A percentile compares a stretch with the other conserved stretches of the same genome.
Conservation (phyloP, 2,113 vertebrate species). For the Garra rufa region DNA sequence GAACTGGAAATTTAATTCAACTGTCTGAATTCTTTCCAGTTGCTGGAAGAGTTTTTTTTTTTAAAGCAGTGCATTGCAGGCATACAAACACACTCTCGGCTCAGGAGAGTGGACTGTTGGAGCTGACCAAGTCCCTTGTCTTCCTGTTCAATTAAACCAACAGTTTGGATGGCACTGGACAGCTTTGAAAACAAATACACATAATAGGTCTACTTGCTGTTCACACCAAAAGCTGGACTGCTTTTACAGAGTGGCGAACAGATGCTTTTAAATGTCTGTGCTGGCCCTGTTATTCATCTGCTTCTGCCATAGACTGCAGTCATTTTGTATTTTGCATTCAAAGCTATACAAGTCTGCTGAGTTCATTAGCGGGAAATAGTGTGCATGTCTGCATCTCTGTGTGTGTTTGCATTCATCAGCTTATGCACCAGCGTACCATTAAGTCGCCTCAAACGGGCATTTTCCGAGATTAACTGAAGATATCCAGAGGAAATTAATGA, state of each 20-base stretch:
- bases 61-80: constrained; percentile 10
- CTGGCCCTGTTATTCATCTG: constrained; percentile 62
- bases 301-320: constrained; percentile 48
- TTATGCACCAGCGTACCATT: constrained; percentile 55
- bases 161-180: constrained; percentile 44
- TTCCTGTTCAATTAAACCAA: constrained; percentile 29
- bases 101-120: neutral
- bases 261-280: constrained; percentile 19
- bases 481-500: constrained; percentile 48
- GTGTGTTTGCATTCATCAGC: constrained; percentile 60
- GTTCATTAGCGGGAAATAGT: constrained; percentile 31
- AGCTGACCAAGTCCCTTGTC: constrained; percentile 18
- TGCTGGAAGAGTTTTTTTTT: neutral
- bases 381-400: constrained; percentile 42
- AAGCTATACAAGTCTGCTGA: constrained; percentile 31
- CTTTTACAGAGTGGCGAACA: constrained; percentile 24
- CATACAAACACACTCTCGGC: neutral
- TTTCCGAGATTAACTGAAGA: constrained; percentile 50
- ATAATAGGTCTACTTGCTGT: constrained; percentile 66
- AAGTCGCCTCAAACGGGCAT: constrained; percentile 44
- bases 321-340: neutral
- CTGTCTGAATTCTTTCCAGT: constrained; percentile 10
- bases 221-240: constrained; percentile 65
- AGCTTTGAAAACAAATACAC: constrained; percentile 67
- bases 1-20: constrained; percentile 23